Percentiles rank a stretch among this genome's conserved stretches.
These are phyloP conservation scores for Caenorhabditis panamensis DNA, from an alignment of 2,888 invertebrate species.

Conservation along the genomic window DNA sequence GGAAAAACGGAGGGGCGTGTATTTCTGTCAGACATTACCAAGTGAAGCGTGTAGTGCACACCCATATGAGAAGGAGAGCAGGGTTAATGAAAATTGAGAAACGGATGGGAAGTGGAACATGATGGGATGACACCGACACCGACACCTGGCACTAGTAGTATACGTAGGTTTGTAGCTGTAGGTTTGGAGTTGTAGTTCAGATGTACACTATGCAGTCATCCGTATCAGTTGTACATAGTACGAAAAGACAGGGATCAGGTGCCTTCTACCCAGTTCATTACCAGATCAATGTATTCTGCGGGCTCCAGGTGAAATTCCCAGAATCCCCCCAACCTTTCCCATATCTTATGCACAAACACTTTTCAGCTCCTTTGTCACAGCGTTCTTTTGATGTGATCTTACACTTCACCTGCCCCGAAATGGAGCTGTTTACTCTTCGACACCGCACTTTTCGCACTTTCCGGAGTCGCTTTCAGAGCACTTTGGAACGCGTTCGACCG, in stretches of 20 bases:
- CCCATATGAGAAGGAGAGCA: neutral
- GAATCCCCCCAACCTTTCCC: too few relatives aligned
- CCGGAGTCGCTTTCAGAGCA: neutral
- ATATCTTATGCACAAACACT: too few relatives aligned
- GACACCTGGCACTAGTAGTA: neutral
- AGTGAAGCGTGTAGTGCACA: slow-evolving; percentile 32
- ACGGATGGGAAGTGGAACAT: slow-evolving; percentile 2
- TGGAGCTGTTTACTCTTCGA: neutral
- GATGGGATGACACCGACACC: neutral
- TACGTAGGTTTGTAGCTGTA: neutral
- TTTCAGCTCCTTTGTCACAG: too few relatives aligned
- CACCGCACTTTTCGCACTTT: too few relatives aligned
- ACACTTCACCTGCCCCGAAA: neutral
- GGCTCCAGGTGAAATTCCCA: too few relatives aligned
- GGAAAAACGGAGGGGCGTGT: slow-evolving; percentile 3
- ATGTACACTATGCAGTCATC: neutral
- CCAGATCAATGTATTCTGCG: too few relatives aligned
- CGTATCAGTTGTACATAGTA: too few relatives aligned
- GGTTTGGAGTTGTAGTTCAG: slow-evolving; percentile 7
- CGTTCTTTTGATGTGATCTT: too few relatives aligned
- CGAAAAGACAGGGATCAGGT: too few relatives aligned
- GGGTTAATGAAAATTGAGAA: slow-evolving; percentile 12
- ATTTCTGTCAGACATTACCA: slow-evolving; percentile 35
- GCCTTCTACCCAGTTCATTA: too few relatives aligned
- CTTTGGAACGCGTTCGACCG: neutral